Conservation (phyloP, 2,888 invertebrate genomes). For the Abrostola tripartita region DNA sequence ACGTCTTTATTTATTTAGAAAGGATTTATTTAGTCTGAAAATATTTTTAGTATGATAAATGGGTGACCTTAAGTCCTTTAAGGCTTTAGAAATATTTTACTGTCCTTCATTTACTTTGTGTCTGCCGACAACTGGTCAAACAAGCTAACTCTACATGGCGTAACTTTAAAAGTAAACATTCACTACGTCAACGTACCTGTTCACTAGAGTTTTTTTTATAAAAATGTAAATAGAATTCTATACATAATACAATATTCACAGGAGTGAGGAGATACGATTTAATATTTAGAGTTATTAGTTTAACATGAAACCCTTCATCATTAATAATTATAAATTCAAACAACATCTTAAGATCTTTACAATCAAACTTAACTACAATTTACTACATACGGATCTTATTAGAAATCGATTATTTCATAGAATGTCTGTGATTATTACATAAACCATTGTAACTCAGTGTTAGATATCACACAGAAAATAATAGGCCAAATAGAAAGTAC, state of each 20-base stretch:
- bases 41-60: conserved; percentile 7
- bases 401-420: conserved; percentile 66
- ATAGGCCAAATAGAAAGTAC: conserved; percentile 70
- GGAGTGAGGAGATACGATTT: not conserved
- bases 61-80: conserved; percentile 30
- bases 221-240: not conserved
- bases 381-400: conserved; percentile 55
- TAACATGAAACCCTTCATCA: conserved; percentile 8
- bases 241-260: not conserved
- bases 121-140: conserved; percentile 71
- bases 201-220: conserved; percentile 6
- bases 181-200: conserved; percentile 26
- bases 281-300: not conserved
- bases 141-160: conserved; percentile 62
- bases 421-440: conserved; percentile 62
- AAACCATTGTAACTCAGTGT: conserved; percentile 65
- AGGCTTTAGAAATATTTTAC: conserved; percentile 22
- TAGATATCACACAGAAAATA: conserved; percentile 60
- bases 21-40: conserved; percentile 10
- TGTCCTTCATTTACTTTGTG: conserved; percentile 63
- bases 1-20: conserved; percentile 26
- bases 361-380: conserved; percentile 40
- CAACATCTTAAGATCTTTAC: conserved; percentile 7
- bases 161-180: conserved; percentile 69
- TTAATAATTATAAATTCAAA: conserved; percentile 34